Evolutionary conservation across 2,113 vertebrate genomes (phyloP), one percentile per base, ranked within the genome.

Genomic region (Cyprinodon variegatus): DNA sequence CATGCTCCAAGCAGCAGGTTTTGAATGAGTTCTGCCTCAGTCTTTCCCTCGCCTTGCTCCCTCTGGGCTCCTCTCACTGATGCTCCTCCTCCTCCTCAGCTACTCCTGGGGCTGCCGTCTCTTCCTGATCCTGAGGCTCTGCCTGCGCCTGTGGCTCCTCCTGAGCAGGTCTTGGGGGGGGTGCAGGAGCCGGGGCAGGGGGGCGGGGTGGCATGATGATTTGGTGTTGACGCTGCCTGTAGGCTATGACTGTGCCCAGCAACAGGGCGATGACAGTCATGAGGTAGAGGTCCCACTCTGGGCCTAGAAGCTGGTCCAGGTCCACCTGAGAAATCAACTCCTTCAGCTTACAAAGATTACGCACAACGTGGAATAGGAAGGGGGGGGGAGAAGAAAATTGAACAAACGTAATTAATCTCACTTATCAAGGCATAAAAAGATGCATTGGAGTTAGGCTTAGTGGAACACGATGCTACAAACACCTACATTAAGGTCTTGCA

Each of bases 251-350:
- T 13, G 98, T 98, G 76, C 98, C 97, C 74, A 99, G 79, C 9
- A 99, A 94, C 87, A 99, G 90, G 0, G 98, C 97, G 14, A 99
- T 97, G 90, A 99, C 95, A 0, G 97, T 99, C 97, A 99, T 99
- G 91, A 99, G 96, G 94, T 99, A 99, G 84, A 99, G 96, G 91
- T 99, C 98, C 98, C 98, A 99, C 91, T 99, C 98, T 0, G 98
- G 97, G 57, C 98, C 98, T 85, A 99, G 89, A 17, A 99, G 86
- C 94, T 98, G 96, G 91, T 99, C 97, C 95, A 99, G 95, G 83
- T 99, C 98, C 90, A 99, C 92, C 66, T 96, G 95, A 73, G 94
- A 92, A 66, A 96, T 74, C 29, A 96, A 20, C 68, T 98, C 97
- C 70, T 95, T 95, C 78, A 98, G 76, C 98, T 99, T 90, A 13